These are phyloP conservation scores for Folsomia candida DNA, from an alignment of 2,888 invertebrate genomes.

Conservation along the genomic window DNA sequence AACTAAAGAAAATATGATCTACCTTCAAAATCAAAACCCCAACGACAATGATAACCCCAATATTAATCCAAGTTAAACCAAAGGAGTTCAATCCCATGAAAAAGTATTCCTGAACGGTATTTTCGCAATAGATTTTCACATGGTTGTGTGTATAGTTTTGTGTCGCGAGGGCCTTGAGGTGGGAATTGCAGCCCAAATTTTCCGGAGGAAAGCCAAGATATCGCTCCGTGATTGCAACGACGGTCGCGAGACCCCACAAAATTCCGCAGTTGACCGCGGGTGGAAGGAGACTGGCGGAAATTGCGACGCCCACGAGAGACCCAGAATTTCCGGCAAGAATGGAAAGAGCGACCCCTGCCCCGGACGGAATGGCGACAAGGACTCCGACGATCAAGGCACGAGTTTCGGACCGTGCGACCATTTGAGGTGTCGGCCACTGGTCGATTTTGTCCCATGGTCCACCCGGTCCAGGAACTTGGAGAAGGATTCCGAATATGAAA, in stretches of 20 bases:
- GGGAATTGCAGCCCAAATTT: background rate
- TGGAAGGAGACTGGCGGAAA: conserved; percentile 74
- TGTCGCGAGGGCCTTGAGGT: background rate
- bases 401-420: conserved; percentile 60
- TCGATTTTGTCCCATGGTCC: conserved; percentile 62
- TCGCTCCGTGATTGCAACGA: conserved; percentile 63
- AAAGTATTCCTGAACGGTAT: conserved; percentile 72
- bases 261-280: conserved; percentile 79
- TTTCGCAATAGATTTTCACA: conserved; percentile 67
- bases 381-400: conserved; percentile 36
- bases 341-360: conserved; percentile 73
- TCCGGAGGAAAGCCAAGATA: background rate
- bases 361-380: conserved; percentile 68
- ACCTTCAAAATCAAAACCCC: conserved; percentile 75
- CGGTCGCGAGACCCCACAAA: conserved; percentile 71
- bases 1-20: conserved; percentile 31
- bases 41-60: conserved; percentile 77
- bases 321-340: conserved; percentile 75
- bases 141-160: conserved; percentile 29
- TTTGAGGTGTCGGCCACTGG: conserved; percentile 67
- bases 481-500: conserved; percentile 65
- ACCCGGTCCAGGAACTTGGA: conserved; percentile 55
- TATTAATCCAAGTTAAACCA: conserved; percentile 75
- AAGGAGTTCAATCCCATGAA: conserved; percentile 77
- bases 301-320: conserved; percentile 76